A percentile compares a stretch with the other conserved stretches of the same genome.
These are phyloP conservation scores for Solenopsis fugax DNA, from an alignment of 1,140 invertebrate genomes.

Conservation along the genomic window DNA sequence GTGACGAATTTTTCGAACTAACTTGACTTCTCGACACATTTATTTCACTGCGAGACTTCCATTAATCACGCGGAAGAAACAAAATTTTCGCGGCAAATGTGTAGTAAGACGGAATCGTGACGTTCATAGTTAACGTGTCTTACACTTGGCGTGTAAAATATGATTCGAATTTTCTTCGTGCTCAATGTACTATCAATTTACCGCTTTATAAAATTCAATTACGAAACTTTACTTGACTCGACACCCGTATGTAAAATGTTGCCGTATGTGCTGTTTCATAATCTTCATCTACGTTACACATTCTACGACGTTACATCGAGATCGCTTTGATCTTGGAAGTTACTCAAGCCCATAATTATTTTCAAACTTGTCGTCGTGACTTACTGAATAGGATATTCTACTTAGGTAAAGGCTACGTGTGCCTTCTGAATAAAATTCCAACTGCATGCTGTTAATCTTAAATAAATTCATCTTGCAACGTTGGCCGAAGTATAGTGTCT, in stretches of 20 bases:
- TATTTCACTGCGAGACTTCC: neutral
- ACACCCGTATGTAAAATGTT: slow-evolving; percentile 17
- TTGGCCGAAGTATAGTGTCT: neutral
- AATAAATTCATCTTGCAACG: neutral
- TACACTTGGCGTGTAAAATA: slow-evolving; percentile 40
- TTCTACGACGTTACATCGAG: slow-evolving; percentile 17
- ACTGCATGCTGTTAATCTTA: neutral
- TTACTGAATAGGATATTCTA: neutral
- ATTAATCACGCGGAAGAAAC: slow-evolving; percentile 34
- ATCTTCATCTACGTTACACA: slow-evolving; percentile 14
- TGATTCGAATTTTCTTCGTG: slow-evolving; percentile 35
- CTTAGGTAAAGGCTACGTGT: slow-evolving; percentile 4
- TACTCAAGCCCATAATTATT: slow-evolving; percentile 47
- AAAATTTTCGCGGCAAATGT: slow-evolving; percentile 9
- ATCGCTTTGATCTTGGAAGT: slow-evolving; percentile 45
- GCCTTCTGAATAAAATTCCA: slow-evolving; percentile 21
- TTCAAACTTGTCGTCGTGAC: slow-evolving; percentile 45
- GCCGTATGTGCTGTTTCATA: neutral
- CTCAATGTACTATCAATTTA: slow-evolving; percentile 38
- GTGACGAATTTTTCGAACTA: neutral
- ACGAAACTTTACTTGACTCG: slow-evolving; percentile 39
- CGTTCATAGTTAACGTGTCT: slow-evolving; percentile 40
- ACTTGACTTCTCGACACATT: neutral
- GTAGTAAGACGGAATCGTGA: slow-evolving; percentile 14
- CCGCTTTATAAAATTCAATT: slow-evolving; percentile 47